These are phyloP conservation scores for Strigops habroptila DNA, from an alignment of 2,113 vertebrate genomes.

Conservation along the genomic window DNA sequence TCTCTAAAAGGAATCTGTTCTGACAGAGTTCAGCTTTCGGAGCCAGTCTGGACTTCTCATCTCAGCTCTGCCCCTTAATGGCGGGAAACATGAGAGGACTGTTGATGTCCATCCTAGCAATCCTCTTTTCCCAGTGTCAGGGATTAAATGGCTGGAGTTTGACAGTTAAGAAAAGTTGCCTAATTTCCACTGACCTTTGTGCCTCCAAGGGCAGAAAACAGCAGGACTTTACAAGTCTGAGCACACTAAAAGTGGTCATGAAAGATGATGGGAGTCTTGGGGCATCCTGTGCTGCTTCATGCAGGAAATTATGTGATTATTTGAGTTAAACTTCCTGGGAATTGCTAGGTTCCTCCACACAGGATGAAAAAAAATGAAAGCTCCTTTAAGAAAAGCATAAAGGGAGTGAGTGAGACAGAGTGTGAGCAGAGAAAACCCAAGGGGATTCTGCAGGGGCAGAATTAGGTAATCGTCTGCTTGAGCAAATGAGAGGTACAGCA, in stretches of 20 bases:
- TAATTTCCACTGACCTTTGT: background rate
- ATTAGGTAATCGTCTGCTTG: background rate
- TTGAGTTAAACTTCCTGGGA: constrained; percentile 41
- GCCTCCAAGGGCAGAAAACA: constrained; percentile 38
- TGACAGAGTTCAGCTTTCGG: background rate
- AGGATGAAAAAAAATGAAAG: background rate
- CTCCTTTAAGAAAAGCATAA: background rate
- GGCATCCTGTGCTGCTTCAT: background rate
- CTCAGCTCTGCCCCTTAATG: background rate
- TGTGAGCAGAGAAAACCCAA: background rate
- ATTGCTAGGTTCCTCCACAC: background rate
- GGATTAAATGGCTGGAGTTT: background rate
- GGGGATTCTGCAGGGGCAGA: background rate
- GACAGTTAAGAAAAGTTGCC: background rate
- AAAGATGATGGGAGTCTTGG: constrained; percentile 31
- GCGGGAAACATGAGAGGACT: background rate
- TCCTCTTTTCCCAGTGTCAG: background rate
- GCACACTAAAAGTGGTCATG: background rate
- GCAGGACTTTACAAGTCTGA: constrained; percentile 10
- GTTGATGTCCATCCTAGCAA: background rate
- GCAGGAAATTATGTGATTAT: constrained; percentile 54
- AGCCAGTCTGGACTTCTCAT: background rate
- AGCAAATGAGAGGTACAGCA: background rate
- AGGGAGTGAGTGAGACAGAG: background rate
- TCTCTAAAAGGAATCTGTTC: background rate